phyloP scores from a whole-genome alignment of 2,888 invertebrate species.

The Cloeon dipterum region DNA sequence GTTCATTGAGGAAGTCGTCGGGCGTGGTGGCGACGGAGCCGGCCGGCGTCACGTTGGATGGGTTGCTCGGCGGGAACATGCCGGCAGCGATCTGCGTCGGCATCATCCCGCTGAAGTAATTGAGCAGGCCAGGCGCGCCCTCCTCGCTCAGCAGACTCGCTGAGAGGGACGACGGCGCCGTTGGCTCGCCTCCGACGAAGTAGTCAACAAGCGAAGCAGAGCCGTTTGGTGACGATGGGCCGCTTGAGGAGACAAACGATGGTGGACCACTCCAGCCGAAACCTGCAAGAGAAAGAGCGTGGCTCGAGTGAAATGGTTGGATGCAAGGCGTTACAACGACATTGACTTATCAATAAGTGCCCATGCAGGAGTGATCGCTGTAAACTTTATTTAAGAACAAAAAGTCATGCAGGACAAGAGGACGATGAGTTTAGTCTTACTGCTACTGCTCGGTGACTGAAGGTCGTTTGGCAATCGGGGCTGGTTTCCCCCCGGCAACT shows the following conservation, averaged over 20 bases:
- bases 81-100: background rate
- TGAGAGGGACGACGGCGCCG: conserved; percentile 14
- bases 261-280: conserved; percentile 60
- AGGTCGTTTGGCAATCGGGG: conserved; percentile 43
- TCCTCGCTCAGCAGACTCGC: conserved; percentile 37
- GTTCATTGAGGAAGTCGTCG: background rate
- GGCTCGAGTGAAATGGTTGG: background rate
- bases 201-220: conserved; percentile 24
- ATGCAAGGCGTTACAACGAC: background rate
- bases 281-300: conserved; percentile 19
- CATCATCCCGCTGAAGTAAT: background rate
- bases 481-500: conserved; percentile 18
- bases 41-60: background rate
- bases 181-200: conserved; percentile 19
- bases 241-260: conserved; percentile 45
- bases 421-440: background rate
- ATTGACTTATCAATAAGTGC: background rate
- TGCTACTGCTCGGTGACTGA: conserved; percentile 26
- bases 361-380: background rate
- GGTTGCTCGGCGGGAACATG: background rate
- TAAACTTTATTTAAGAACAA: conserved; percentile 1
- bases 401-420: background rate
- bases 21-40: background rate
- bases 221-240: conserved; percentile 62
- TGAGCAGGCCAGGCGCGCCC: conserved; percentile 14